These are phyloP conservation scores for silkworm (Bombyx mori) DNA, from an alignment of 1,140 invertebrate species.

Conservation along the genomic window ASM3026992v2 NC_085113.1:8553501-8554000, in stretches of 20 bases:
- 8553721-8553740: conserved; percentile 52
- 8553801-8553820: conserved; percentile 37
- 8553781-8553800: conserved; percentile 21
- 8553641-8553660: conserved; percentile 31
- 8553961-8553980: conserved; percentile 16
- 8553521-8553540: conserved; percentile 17
- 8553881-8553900: conserved; percentile 21
- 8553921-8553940: conserved; percentile 35
- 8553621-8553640: conserved; percentile 35
- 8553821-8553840: conserved; percentile 30
- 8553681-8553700: conserved; percentile 32
- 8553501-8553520: conserved; percentile 14
- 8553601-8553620: conserved; percentile 11
- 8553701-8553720: conserved; percentile 31
- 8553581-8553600: conserved; percentile 14
- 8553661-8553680: conserved; percentile 28
- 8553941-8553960: conserved; percentile 18
- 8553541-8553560: conserved; percentile 6
- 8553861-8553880: conserved; percentile 23
- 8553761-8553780: conserved; percentile 25
- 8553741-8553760: conserved; percentile 35
- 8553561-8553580: conserved; percentile 11
- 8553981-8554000: neutral
- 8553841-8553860: conserved; percentile 41
- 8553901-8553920: conserved; percentile 32